phyloP scores from a whole-genome alignment of 2,797 vertebrate genomes.

The Chromis chromis region DNA sequence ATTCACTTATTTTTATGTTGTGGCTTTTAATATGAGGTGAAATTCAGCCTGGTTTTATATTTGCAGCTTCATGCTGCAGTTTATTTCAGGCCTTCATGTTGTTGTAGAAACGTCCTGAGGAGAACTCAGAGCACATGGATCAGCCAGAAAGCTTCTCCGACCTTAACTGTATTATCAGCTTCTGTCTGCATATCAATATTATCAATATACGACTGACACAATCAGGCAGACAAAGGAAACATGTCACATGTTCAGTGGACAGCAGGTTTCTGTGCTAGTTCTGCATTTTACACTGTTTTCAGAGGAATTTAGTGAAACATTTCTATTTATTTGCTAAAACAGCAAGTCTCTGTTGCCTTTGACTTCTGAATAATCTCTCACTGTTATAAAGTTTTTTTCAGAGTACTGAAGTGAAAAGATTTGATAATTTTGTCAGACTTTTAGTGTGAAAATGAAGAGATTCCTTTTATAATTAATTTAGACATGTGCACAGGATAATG shows the following conservation, averaged over 20 bases:
- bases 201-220: not conserved
- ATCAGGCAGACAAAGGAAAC: not conserved
- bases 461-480: not conserved
- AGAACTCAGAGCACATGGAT: not conserved
- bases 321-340: conserved; percentile 20
- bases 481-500: not conserved
- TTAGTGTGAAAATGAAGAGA: not conserved
- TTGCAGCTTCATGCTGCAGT: conserved; percentile 3
- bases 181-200: not conserved
- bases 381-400: not conserved
- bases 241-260: not conserved
- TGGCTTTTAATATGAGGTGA: conserved; percentile 23
- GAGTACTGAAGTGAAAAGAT: not conserved
- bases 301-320: not conserved
- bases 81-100: conserved; percentile 10
- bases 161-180: not conserved
- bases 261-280: conserved; percentile 4
- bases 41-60: not conserved
- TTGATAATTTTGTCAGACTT: not conserved
- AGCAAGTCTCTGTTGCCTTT: conserved; percentile 12
- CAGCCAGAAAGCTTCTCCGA: not conserved
- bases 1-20: conserved; percentile 20
- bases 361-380: conserved; percentile 20
- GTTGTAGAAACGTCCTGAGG: not conserved
- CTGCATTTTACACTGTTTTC: not conserved